These are phyloP conservation scores for Trichosurus vulpecula DNA, from an alignment of 2,797 vertebrate genomes.

Conservation along the genomic window DNA sequence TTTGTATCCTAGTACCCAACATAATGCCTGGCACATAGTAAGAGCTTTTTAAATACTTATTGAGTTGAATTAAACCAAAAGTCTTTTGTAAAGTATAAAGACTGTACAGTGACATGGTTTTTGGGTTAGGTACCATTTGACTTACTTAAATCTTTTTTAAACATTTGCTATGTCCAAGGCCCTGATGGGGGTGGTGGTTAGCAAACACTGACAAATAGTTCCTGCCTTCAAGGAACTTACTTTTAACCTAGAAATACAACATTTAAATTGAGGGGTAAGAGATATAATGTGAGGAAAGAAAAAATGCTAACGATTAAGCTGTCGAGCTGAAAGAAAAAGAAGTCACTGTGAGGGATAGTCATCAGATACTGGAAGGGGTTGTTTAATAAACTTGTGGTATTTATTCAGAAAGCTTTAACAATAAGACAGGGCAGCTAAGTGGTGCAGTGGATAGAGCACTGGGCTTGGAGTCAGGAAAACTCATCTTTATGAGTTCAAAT, in stretches of 20 bases:
- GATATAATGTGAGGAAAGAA: background rate
- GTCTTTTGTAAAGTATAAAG: background rate
- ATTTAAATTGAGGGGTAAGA: no score
- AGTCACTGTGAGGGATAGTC: background rate
- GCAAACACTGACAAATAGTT: background rate
- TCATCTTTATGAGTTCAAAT: background rate
- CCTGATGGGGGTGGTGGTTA: background rate
- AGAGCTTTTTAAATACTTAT: background rate
- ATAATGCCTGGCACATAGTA: background rate
- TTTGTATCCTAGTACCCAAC: background rate
- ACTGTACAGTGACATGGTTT: background rate
- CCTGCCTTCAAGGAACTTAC: background rate
- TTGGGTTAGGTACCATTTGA: background rate
- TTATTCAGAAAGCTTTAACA: conserved; percentile 57
- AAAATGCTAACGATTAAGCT: background rate
- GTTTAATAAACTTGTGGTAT: background rate
- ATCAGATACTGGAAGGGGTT: background rate
- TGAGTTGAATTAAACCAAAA: background rate
- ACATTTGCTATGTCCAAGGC: background rate
- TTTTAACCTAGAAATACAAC: background rate
- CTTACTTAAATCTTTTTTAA: background rate
- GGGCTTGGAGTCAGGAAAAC: background rate
- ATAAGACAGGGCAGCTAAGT: background rate
- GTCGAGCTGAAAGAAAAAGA: background rate
- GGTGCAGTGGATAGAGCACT: background rate